Base-by-base conservation (phyloP, 2,888 invertebrate genomes). In the Emesis russula region DNA sequence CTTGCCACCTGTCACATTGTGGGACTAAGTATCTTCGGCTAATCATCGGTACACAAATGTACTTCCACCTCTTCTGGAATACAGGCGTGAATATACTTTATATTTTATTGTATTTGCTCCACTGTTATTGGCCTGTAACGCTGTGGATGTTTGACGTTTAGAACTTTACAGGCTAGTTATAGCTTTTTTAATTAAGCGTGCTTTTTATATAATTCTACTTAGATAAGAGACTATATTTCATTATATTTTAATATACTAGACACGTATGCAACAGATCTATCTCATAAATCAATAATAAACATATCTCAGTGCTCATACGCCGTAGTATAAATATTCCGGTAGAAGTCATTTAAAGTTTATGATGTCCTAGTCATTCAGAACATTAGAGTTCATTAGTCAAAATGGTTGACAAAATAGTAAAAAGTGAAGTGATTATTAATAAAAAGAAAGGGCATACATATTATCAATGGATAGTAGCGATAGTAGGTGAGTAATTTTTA, bases 401-500 rank as follows among this genome's bases (percentile, higher is more conserved):
- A 58, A 58, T 58, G 58, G 58, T 3, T n/a, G 18, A 58, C 3
- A 58, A 58, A 58, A 18, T n/a, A n/a, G n/a, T 53, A 53, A 33
- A 3, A 48, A 48, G 15, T 3, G 25, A 25, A 1, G 25, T 25
- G 25, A 25, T 25, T 25, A 25, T 25, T 25, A 25, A 25, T 25
- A 33, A 2, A 1, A 79, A 44, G 5, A 41, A 70, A 13, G 70
- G 79, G 2, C 41, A 79, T n/a, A 70, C 79, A 13, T 79, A 70
- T n/a, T 11, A 48, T n/a, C 79, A 79, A 44, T 70, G 70, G 79
- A 48, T 33, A 3, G 41, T 79, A 7, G 79, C 79, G 15, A 2
- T 79, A 70, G 36, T 79, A 4, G 79, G 79, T 79, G n/a, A 58
- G 58, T n/a, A 36, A 15, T 58, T 7, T 58, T n/a, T 58, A 25